These are phyloP conservation scores for Forbesichthys papilliferus DNA, from an alignment of 2,113 vertebrate species.

Conservation along the genomic window DNA sequence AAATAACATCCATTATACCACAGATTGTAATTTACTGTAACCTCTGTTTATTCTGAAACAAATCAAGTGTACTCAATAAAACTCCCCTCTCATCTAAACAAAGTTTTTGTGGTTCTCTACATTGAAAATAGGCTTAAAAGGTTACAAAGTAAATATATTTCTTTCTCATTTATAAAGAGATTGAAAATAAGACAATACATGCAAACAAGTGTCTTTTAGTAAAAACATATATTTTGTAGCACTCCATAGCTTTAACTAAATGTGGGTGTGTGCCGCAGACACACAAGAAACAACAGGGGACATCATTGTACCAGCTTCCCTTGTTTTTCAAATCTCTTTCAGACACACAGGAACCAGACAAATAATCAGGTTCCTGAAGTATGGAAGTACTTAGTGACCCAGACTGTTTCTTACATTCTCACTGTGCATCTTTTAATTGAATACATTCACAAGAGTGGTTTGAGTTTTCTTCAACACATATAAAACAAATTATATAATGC, in stretches of 20 bases:
- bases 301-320: background rate
- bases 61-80: too few species aligned
- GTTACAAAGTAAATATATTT: background rate
- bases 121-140: too few species aligned
- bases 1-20: too few species aligned
- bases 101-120: too few species aligned
- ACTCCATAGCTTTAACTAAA: too few species aligned
- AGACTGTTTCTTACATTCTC: background rate
- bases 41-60: too few species aligned
- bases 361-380: background rate
- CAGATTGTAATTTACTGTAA: too few species aligned
- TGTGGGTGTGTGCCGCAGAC: background rate
- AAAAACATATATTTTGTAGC: too few species aligned
- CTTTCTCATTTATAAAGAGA: background rate
- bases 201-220: too few species aligned
- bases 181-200: background rate
- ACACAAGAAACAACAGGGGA: background rate
- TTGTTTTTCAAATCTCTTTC: background rate
- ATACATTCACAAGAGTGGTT: background rate
- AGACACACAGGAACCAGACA: background rate
- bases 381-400: background rate
- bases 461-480: background rate
- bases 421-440: too few species aligned
- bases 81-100: too few species aligned
- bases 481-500: background rate